Evolutionary conservation across 2,797 vertebrate species (phyloP).

Genomic region (Dallia pectoralis): DNA sequence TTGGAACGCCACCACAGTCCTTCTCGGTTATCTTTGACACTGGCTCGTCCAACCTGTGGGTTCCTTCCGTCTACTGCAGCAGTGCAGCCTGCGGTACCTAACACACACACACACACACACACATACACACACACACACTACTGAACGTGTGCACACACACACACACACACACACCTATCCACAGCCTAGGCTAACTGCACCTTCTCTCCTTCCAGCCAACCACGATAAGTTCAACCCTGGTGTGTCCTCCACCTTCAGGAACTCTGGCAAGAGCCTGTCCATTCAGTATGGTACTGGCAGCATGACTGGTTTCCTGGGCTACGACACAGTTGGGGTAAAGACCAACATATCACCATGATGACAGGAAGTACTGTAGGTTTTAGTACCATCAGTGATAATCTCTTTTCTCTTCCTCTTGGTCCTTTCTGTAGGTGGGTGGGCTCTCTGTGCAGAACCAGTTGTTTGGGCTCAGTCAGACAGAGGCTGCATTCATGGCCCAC

Average conservation of each 20-base stretch:
- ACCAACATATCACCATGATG: not conserved
- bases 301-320: constrained; percentile 64
- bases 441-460: constrained; percentile 47
- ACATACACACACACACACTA: not conserved
- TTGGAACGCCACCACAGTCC: constrained; percentile 57
- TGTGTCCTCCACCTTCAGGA: constrained; percentile 61
- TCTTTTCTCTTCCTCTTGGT: not conserved
- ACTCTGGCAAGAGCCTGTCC: constrained; percentile 18
- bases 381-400: not conserved
- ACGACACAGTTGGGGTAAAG: constrained; percentile 72
- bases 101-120: constrained; percentile 11
- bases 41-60: constrained; percentile 59
- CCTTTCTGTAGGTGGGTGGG: constrained; percentile 44
- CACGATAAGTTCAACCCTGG: constrained; percentile 64
- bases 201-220: constrained; percentile 53
- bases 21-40: constrained; percentile 60
- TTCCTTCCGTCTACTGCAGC: constrained; percentile 57
- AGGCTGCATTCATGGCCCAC: constrained; percentile 55
- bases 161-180: not conserved
- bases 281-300: constrained; percentile 72
- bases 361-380: not conserved
- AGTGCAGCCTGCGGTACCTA: constrained; percentile 53
- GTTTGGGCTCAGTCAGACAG: constrained; percentile 42
- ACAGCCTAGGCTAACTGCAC: not conserved
- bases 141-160: not conserved